Conservation (phyloP, 30 jellyfish, hydroid and myxozoan genomes). For the Aurelia sp. region DNA sequence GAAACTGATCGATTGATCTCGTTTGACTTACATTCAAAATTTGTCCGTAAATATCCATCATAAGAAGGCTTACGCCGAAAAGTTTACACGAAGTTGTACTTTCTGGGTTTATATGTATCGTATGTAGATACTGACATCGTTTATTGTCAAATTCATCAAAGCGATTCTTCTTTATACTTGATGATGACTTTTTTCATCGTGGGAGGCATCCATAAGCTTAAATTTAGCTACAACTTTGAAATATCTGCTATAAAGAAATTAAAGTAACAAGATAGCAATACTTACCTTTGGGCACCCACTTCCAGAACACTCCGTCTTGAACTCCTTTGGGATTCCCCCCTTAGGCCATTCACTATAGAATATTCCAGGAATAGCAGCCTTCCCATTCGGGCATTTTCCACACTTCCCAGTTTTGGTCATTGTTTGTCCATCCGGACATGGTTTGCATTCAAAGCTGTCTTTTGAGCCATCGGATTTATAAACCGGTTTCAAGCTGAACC, state of each 20-base stretch:
- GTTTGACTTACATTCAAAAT: no score
- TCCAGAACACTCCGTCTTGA: slow-evolving; percentile 79
- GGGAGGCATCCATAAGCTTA: no score
- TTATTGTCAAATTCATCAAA: no score
- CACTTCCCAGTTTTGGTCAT: slow-evolving; percentile 35
- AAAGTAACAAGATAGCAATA: neutral
- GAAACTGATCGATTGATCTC: no score
- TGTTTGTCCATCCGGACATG: slow-evolving; percentile 46
- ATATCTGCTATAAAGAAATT: neutral
- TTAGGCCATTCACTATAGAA: slow-evolving; percentile 57
- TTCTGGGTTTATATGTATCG: no score
- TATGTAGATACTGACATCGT: no score
- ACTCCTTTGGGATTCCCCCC: slow-evolving; percentile 59
- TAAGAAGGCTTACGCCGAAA: no score
- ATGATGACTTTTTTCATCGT: no score
- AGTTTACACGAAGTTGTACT: no score
- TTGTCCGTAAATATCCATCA: no score
- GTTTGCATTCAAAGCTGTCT: slow-evolving; percentile 32
- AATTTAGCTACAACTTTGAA: no score
- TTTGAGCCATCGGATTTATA: slow-evolving; percentile 26
- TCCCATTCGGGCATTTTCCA: slow-evolving; percentile 72
- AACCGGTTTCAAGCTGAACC: slow-evolving; percentile 40
- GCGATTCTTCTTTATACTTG: no score
- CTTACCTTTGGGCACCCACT: slow-evolving; percentile 60
- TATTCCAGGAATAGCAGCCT: slow-evolving; percentile 90